Base-by-base conservation (phyloP, 2,113 vertebrate genomes). In the Lethenteron reissneri region DNA sequence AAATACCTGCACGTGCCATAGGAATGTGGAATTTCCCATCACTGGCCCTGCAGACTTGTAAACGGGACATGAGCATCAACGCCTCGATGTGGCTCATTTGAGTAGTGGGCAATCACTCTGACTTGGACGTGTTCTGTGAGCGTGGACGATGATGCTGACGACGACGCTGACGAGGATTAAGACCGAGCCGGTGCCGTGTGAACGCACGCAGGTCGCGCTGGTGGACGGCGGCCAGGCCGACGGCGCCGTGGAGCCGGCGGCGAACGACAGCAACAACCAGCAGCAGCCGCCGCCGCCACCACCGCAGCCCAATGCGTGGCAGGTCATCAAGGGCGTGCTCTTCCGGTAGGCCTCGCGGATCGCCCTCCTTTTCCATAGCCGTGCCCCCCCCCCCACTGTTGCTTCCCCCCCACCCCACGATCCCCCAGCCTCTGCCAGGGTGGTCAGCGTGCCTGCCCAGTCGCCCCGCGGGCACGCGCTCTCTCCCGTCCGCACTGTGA, bases 241-340 rank as follows among this genome's bases (percentile, higher is more conserved):
- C 12, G 80, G 82, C 72, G 81, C 82, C 64, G 82, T 77, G 74
- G 79, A 79, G 58, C 75, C 80, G 13, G 80, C 80, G 1, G 82
- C 85, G 78, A 85, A 85, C 72, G 84, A 68, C 62, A 82, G 72
- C 78, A 75, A 72, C 80, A 82, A 21, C 78, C 74, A 70, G 3
- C 82, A 76, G 19, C 87, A 83, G 73, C 86, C 82, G 41, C 83
- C 80, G 12, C 84, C 80, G 10, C 81, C 76, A 72, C 81, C 75
- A 72, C 81, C 75, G 11, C 84, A 86, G 8, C 85, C 88, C 11
- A 91, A 89, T 21, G 88, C 87, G 71, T 92, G 88, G 88, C 88
- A 91, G 78, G 85, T 92, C 77, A 88, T 92, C 77, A 92, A 90
- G 80, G 88, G 89, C 3, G 88, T 92, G 70, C 81, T 91, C 71